Evolutionary conservation across 2,888 invertebrate genomes (phyloP).

Genomic region (Hedychridium roseum): DNA sequence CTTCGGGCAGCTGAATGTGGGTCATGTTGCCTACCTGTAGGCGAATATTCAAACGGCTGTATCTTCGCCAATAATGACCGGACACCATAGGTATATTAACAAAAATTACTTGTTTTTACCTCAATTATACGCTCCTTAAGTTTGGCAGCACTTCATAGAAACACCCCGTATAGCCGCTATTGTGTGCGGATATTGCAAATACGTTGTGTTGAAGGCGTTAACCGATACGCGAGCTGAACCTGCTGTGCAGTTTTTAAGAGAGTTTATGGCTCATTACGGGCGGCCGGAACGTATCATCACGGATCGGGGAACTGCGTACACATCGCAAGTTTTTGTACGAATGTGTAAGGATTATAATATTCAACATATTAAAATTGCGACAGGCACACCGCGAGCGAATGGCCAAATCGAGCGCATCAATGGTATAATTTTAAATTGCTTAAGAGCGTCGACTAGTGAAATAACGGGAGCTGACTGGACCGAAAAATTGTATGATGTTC

Average conservation of each 20-base stretch:
- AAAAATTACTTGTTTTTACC: too few relatives aligned
- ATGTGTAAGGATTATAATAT: conserved; percentile 33
- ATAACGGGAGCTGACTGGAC: conserved; percentile 28
- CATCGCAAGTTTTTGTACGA: conserved; percentile 24
- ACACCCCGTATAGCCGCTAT: too few relatives aligned
- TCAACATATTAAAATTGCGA: conserved; percentile 32
- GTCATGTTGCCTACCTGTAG: too few relatives aligned
- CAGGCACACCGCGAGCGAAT: conserved; percentile 34
- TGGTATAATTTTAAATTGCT: conserved; percentile 23
- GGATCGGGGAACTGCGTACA: conserved; percentile 43
- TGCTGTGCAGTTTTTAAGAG: conserved; percentile 6
- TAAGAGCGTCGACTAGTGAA: conserved; percentile 25
- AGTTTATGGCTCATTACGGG: conserved; percentile 35
- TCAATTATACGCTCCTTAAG: too few relatives aligned
- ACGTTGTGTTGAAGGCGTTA: too few relatives aligned
- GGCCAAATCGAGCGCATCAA: conserved; percentile 34
- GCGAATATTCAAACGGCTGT: too few relatives aligned
- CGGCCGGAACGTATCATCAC: conserved; percentile 35
- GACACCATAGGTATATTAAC: too few relatives aligned
- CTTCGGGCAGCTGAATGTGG: too few relatives aligned
- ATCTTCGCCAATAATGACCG: too few relatives aligned
- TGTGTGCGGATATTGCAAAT: too few relatives aligned
- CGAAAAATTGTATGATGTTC: conserved; percentile 16
- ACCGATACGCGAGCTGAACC: too few relatives aligned
- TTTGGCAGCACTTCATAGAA: too few relatives aligned